Base-by-base conservation (phyloP, 2,113 vertebrate genomes). In the Myxocyprinus asiaticus region DNA sequence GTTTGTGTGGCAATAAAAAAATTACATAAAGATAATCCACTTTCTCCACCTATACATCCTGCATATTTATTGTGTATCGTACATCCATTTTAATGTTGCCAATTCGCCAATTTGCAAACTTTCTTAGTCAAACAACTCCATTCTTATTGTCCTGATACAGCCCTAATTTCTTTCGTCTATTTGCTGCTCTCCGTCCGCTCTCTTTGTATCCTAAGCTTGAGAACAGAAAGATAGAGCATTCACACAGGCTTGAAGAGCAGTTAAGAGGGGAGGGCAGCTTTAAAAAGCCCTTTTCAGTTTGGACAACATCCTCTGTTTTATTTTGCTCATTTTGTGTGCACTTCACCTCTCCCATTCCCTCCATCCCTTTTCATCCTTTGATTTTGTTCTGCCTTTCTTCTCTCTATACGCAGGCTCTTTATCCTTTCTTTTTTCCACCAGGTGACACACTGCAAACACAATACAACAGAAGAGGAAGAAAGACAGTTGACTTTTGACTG, bases 391-490 rank as follows among this genome's bases (percentile, higher is more conserved):
- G 58, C 11, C 53, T 50, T 76, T 72, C 33, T 67, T 67, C 61
- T 62, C 67, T 33, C 22, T 33, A 48, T 61, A 67, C 66, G 14
- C 67, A 6, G 48, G 64, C 44, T 61, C 66, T 62, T 77, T 48
- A 50, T 83, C 59, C 63, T 48, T 80, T 80, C 61, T 72, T 68
- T 78, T 66, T 79, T 74, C 65, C 76, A 48, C 61, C 67, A 76
- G 56, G 74, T 73, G 75, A 80, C 79, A 64, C 17, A 77, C 63
- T 56, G 58, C 82, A 83, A 83, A 83, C 22, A 33, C 62, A 68
- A 56, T 55, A 58, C 53, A 59, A 53, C 62, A 44, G 10, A 50
- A 72, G 71, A 51, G 62, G 48, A 64, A 64, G 14, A 65, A 76
- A 64, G 73, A 76, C 59, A 48, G 14, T 51, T 76, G 73, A 76